Conservation (phyloP, 2,888 invertebrate species). For the Noctua janthina region DNA sequence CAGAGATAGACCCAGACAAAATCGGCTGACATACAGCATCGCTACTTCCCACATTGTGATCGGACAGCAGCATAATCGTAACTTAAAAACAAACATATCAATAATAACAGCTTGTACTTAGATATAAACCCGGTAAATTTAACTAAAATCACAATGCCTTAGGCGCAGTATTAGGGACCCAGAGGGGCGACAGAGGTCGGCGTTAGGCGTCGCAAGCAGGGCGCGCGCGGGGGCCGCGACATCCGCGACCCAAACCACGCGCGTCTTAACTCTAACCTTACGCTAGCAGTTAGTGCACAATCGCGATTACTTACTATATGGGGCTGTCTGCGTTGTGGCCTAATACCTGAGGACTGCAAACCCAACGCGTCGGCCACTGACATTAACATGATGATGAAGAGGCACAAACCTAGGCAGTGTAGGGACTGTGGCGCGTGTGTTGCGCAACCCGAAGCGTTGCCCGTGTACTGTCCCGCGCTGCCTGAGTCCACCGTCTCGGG, state of each 20-base stretch:
- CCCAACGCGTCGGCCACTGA: conserved; percentile 77
- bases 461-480: conserved; percentile 74
- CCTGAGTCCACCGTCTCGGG: conserved; percentile 70
- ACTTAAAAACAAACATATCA: conserved; percentile 71
- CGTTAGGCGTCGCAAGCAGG: conserved; percentile 74
- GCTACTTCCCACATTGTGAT: conserved; percentile 62
- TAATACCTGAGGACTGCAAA: conserved; percentile 36
- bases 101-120: conserved; percentile 86
- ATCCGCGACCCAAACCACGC: conserved; percentile 45
- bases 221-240: conserved; percentile 80
- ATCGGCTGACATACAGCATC: conserved; percentile 30
- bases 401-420: conserved; percentile 89
- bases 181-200: conserved; percentile 60
- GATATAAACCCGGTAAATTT: conserved; percentile 80
- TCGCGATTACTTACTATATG: conserved; percentile 79
- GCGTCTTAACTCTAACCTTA: conserved; percentile 73
- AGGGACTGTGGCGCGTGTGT: conserved; percentile 81
- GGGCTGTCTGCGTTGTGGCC: conserved; percentile 75
- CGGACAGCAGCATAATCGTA: conserved; percentile 69
- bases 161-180: conserved; percentile 73
- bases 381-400: conserved; percentile 84
- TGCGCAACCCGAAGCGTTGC: conserved; percentile 79
- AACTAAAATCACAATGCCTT: conserved; percentile 86
- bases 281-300: conserved; percentile 87
- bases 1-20: conserved; percentile 13